Base-by-base conservation (phyloP, 2,888 invertebrate genomes). In the Tetrapedia diversipes region DNA sequence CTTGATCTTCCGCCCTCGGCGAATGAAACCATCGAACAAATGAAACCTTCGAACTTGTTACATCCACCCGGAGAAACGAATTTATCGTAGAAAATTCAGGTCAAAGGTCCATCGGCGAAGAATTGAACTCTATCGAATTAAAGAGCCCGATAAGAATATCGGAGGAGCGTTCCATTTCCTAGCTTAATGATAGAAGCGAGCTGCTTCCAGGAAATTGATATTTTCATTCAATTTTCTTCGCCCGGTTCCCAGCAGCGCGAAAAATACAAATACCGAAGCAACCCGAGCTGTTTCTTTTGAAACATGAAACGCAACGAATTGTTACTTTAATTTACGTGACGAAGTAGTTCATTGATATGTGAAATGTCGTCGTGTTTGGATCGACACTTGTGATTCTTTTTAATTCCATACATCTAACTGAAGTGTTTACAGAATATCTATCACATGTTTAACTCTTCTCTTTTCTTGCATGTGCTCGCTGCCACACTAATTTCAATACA, bases 41-140 rank as follows among this genome's bases (percentile, higher is more conserved):
- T 75, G 74, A 75, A 75, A 72, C 73, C 73, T 61, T 61, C 53
- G 59, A 34, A 53, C 65, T 59, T 41, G 74, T 54, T 75, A 65
- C 54, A 22, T 64, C 7, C 43, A 37, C 22, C 34, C 24, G 32
- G 45, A 19, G 53, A 53, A 65, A 49, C 53, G 74, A 75, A 75
- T 75, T 75, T 73, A 75, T 75, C 65, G 75, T 41, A 8, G 65
- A 60, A 39, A 73, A 75, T 75, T 73, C 65, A 65, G 74, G 75
- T 65, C 74, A 41, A 54, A 75, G 53, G 65, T 75, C 74, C 59
- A 54, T 65, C 65, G 59, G 47, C 47, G 54, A 73, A 65, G 72
- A 65, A 75, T 65, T 49, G 75, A 73, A 73, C 65, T 56, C 75
- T 54, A 73, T 73, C 74, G 53, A 75, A 65, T 75, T 75, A 75